These are phyloP conservation scores for Macropodus opercularis DNA, from an alignment of 2,797 vertebrate genomes.

Conservation along the genomic window DNA sequence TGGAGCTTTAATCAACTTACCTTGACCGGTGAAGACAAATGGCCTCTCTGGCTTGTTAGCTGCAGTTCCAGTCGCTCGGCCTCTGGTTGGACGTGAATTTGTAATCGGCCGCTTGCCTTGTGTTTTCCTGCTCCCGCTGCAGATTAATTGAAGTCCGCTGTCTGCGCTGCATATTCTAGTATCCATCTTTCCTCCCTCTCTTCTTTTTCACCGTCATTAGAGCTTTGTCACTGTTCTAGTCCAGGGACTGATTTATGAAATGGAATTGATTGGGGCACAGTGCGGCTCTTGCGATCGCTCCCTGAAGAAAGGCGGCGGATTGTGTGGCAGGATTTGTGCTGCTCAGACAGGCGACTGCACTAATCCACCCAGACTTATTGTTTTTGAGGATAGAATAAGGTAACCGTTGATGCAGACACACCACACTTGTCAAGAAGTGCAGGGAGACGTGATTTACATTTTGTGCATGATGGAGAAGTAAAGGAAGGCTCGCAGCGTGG, in stretches of 20 bases:
- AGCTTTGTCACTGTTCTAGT: slow-evolving; percentile 23
- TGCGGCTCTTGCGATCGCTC: slow-evolving; percentile 40
- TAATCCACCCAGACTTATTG: slow-evolving; percentile 48
- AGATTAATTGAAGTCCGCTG: slow-evolving; percentile 32
- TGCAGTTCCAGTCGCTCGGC: slow-evolving; percentile 17
- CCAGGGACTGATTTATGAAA: slow-evolving; percentile 51
- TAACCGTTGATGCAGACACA: slow-evolving; percentile 35
- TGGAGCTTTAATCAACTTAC: slow-evolving; percentile 15
- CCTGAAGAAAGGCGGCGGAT: slow-evolving; percentile 38
- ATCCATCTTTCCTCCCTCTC: accelerated
- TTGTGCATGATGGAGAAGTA: slow-evolving; percentile 50
- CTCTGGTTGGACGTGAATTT: slow-evolving; percentile 40
- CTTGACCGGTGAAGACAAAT: slow-evolving; percentile 20
- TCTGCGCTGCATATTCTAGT: slow-evolving; percentile 11
- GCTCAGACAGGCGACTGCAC: slow-evolving; percentile 41
- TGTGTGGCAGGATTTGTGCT: slow-evolving; percentile 56
- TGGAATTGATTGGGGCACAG: slow-evolving; percentile 64
- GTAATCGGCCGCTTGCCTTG: slow-evolving; percentile 46
- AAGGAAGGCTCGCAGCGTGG: slow-evolving; percentile 41
- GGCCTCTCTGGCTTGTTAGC: slow-evolving; percentile 24
- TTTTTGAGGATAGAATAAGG: slow-evolving; percentile 48
- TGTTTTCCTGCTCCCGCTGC: slow-evolving; percentile 34
- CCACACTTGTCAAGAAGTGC: slow-evolving; percentile 42
- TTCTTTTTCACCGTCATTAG: slow-evolving; percentile 32
- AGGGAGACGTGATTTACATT: slow-evolving; percentile 59